Base-by-base conservation (phyloP, 2,113 vertebrate genomes). In the Ophiodon elongatus region DNA sequence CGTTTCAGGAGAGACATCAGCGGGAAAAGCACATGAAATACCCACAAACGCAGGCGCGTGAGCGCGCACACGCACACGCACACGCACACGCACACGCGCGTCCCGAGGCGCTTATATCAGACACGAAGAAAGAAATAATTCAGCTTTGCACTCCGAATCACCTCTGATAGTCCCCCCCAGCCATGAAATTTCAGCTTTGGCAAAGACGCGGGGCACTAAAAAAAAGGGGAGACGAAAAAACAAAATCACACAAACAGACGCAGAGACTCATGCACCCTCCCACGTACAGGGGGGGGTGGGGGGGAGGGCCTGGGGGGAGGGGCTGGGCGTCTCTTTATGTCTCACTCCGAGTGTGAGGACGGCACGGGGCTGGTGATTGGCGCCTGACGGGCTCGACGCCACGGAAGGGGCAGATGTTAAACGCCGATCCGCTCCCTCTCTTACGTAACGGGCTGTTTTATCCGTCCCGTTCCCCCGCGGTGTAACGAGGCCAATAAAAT, bases 151-250 rank as follows among this genome's bases (percentile, higher is more conserved):
- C 93, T 93, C 85, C 21, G 82, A 89, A 85, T 93, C 89, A 94
- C 92, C 93, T 86, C 91, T 77, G 84, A 87, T 83, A 77, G 89
- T 89, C 86, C 64, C 83, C 57, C 54, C 8, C 10, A 83, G 72
- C 90, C 91, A 80, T 93, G 92, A 93, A 93, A 94, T 93, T 85
- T 86, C 87, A 82, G 87, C 91, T 92, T 92, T 93, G 85, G 88
- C 83, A 88, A 87, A 84, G 75, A 69, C 21, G 47, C 69, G n/a
- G 63, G 74, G 50, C 56, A 63, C 79, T 62, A 70, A 80, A 83
- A 69, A 57, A 57, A 11, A 25, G 56, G 33, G 41, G 71, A 74
- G 75, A 91, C 87, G 87, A 85, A 88, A 88, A 87, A 57, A 57
- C 17, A 66, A 87, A 82, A 88, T 68, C n/a, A 27, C 85, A 83